Percentiles rank a stretch among this genome's conserved stretches.
These are phyloP conservation scores for Pseudochirops corinnae DNA, from an alignment of 2,797 vertebrate species.

Conservation along the genomic window DNA sequence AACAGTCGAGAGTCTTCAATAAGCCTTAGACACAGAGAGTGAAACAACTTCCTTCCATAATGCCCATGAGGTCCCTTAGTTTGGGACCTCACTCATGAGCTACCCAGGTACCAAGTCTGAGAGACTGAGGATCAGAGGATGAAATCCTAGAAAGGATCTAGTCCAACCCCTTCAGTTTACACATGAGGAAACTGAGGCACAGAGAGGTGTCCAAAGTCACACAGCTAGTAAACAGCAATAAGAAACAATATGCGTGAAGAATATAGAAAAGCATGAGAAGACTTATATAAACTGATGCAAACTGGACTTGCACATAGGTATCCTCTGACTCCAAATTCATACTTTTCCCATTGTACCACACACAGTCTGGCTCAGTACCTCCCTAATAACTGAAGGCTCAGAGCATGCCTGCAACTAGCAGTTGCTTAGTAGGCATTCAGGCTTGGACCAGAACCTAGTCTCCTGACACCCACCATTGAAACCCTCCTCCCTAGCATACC, in stretches of 20 bases:
- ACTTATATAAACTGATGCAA: background rate
- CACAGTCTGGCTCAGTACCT: background rate
- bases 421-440: background rate
- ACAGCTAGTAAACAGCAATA: background rate
- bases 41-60: background rate
- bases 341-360: background rate
- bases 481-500: background rate
- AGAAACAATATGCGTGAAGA: background rate
- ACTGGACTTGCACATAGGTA: background rate
- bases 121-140: background rate
- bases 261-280: background rate
- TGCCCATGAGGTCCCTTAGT: background rate
- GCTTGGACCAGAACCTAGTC: background rate
- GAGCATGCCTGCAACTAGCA: background rate
- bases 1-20: constrained; percentile 4
- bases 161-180: background rate
- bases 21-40: background rate
- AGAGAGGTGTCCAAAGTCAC: background rate
- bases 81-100: background rate
- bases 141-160: background rate
- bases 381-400: background rate
- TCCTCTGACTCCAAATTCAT: background rate
- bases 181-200: background rate
- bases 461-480: background rate
- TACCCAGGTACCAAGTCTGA: background rate